Base-by-base conservation (phyloP, 2,888 invertebrate species). In the Erpobdella octoculata region DNA sequence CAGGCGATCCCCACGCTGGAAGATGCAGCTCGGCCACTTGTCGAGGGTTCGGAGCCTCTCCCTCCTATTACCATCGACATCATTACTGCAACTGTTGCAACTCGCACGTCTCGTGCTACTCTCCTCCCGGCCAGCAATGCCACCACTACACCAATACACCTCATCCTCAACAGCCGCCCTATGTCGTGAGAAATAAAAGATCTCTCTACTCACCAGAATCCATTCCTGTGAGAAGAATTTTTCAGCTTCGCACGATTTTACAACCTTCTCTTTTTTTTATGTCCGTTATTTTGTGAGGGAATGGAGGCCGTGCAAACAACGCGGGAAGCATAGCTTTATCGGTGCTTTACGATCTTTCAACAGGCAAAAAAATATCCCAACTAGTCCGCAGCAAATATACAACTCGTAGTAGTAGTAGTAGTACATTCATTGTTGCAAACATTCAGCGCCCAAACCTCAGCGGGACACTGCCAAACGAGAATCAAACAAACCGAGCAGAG, bases 61-160 rank as follows among this genome's bases (percentile, higher is more conserved):
- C 69, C 4, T 48, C 31, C 35, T 69, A 48, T 37, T 62, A 71
- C 38, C 70, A 58, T 38, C 70, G 37, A 18, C 70, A 61, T 38
- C 66, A 67, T 37, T 36, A 48, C 66, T 71, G 71, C 71, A 67
- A 66, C 67, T 71, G 36, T 38, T 71, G 71, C 59, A 71, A 59
- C 58, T 46, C 66, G 35, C 67, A 67, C 38, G 28, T 48, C 25
- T n/a, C 48, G 31, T 71, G 71, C 35, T 58, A 69, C 58, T 69
- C 69, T 18, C 69, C 69, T 15, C 53, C n/a, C 12, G 15, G 58
- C 33, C 31, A 28, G n/a, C 46, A 46, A n/a, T 69, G 25, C 35
- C 69, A 69, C 69, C 35, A 69, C 21, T 37, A 31, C 33, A 69
- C 48, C n/a, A n/a, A 31, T 35, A 3, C 28, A 8, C 53, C 18